Base-by-base conservation (phyloP, 2,113 vertebrate species). In the Diphyllodes magnificus region DNA sequence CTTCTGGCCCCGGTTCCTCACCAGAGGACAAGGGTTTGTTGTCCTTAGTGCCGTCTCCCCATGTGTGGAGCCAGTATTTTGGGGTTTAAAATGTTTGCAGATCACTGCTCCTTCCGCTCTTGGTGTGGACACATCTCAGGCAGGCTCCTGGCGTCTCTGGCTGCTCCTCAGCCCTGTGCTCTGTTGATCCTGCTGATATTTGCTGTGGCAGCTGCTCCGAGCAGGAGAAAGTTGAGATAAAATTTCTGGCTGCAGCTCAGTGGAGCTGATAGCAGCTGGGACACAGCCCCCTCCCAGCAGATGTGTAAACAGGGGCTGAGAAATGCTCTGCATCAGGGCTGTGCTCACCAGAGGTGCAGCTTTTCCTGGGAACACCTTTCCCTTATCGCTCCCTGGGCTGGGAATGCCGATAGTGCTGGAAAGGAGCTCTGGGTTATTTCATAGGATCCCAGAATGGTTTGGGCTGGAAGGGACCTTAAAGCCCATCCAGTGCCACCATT, bases 141-240 rank as follows among this genome's bases (percentile, higher is more conserved):
- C 53, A 40, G 68, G 68, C 57, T 69, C 51, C 42, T 27, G 53
- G 80, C 76, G 30, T 69, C 75, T 54, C 47, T 3, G 5, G 68
- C 88, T 85, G 80, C 78, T 79, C 25, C 92, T 40, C 6, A 1
- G 56, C 57, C 68, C 30, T 50, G 13, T 6, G 72, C 93, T 60
- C 23, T 79, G 82, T 49, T 92, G 88, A 53, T 80, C 70, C 81
- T 70, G 68, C 92, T 66, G 86, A 11, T 90, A 51, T 94, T 93
- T 90, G 73, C 68, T 42, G 88, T 91, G 88, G 94, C 93, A 90
- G 87, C 90, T 61, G 53, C 86, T 93, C 60, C 0, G 1, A 21
- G 66, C 82, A 19, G 91, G 37, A 56, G 94, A 95, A 91, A 94
- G 83, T 68, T 6, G 11, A 95, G 90, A 91, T 93, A 88, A 95